A percentile compares a stretch with the other conserved stretches of the same genome.
Evolutionary conservation across 2,797 vertebrate species (phyloP).

Genomic region (Macropodus opercularis): DNA sequence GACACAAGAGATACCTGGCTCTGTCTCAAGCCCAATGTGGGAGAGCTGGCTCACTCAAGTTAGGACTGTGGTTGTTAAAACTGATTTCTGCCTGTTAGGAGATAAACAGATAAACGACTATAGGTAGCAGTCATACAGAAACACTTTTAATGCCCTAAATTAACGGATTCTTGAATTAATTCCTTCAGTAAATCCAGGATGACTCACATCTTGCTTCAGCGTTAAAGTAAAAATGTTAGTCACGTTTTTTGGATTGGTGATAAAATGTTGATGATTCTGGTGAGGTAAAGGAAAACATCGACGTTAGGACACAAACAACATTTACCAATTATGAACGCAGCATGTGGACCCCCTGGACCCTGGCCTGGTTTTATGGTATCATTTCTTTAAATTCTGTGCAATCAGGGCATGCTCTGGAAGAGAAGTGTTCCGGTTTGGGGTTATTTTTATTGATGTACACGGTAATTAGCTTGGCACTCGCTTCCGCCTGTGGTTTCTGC

Average conservation of each 20-base stretch:
- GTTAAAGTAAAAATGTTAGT: conserved; percentile 36
- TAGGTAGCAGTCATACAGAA: conserved; percentile 2
- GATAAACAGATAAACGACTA: conserved; percentile 24
- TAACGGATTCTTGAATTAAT: conserved; percentile 30
- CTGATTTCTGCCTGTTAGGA: conserved; percentile 31
- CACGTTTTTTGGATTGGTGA: conserved; percentile 48
- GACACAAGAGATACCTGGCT: conserved; percentile 61
- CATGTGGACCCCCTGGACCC: conserved; percentile 63
- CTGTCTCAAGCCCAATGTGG: conserved; percentile 50
- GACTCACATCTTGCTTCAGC: conserved; percentile 26
- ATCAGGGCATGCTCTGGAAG: conserved; percentile 77
- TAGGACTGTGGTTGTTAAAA: conserved; percentile 34
- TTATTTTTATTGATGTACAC: conserved; percentile 86
- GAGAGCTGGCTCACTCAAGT: conserved; percentile 47
- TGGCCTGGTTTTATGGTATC: conserved; percentile 71
- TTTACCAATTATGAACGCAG: conserved; percentile 69
- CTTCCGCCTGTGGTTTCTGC: conserved; percentile 80
- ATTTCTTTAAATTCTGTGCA: conserved; percentile 80
- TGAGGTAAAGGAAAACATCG: conserved; percentile 76
- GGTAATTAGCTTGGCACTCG: conserved; percentile 83
- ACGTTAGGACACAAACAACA: conserved; percentile 60
- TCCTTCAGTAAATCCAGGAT: conserved; percentile 32
- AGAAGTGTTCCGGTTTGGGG: conserved; percentile 78
- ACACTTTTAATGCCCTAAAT: conserved; percentile 22
- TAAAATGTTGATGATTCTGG: conserved; percentile 63